Evolutionary conservation across 2,888 invertebrate genomes (phyloP), one percentile per base, ranked within the genome.

Genomic region (Sphinx pinastri): DNA sequence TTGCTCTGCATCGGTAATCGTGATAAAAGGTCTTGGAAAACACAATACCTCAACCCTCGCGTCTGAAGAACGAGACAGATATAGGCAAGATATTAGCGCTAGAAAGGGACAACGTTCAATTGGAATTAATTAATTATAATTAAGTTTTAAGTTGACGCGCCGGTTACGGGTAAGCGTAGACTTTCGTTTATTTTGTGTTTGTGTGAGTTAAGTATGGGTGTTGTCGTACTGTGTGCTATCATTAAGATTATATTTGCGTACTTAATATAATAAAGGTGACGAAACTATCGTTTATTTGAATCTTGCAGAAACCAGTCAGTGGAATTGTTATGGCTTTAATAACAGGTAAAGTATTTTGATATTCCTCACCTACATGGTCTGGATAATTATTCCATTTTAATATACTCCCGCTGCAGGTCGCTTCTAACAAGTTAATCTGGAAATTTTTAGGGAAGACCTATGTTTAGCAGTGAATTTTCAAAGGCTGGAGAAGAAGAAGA

Each of bases 121-220:
- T 95, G 95, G 95, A 95, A 95, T 96, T 96, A 96, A 96, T 96
- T 96, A 96, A 96, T 96, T 96, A 96, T 96, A 96, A 96, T 96
- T 96, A 96, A 96, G 96, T 96, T 96, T 94, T 96, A 96, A 96
- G 96, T 96, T 95, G 95, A 95, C 95, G 95, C 94, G 94, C 91
- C 89, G 89, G 92, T 94, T 93, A 94, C 92, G 92, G 89, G 89
- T 88, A 88, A 86, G 89, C 88, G 87, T 89, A 89, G 89, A 90
- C 89, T 90, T 91, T 90, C 86, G 84, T 87, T 86, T 87, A 84
- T 84, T 83, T 84, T 86, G 81, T 83, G 87, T 84, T 82, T 86
- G 92, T 88, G 90, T 91, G 88, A 76, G 87, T 83, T 80, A 80
- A 76, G 78, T 66, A 68, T 73, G 70, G 67, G 31, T 52, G 19